phyloP scores from a whole-genome alignment of 35 echinoderm and acorn worm species.

The Anneissia japonica region DNA sequence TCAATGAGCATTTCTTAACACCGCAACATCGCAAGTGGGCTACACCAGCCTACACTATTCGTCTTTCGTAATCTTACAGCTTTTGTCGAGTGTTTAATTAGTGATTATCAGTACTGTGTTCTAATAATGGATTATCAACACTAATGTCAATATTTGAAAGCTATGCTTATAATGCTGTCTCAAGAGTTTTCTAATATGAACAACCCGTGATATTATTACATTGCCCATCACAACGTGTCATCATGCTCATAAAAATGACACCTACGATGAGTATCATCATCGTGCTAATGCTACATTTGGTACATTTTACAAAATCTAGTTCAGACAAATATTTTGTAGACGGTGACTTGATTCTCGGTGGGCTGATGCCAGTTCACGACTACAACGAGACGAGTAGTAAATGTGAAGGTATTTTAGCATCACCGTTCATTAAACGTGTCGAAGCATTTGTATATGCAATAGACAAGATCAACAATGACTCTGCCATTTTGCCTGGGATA shows the following conservation, averaged over 20 bases:
- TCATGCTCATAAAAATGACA: no score
- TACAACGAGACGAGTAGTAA: conserved; percentile 8
- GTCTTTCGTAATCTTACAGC: no score
- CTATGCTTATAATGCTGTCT: neutral
- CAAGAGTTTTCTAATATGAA: neutral
- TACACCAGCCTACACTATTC: no score
- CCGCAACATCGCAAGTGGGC: no score
- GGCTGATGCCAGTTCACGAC: conserved; percentile 35
- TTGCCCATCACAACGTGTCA: no score
- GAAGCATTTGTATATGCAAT: conserved; percentile 37
- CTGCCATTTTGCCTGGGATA: neutral
- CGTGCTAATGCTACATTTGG: neutral
- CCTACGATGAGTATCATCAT: neutral
- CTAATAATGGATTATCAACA: no score
- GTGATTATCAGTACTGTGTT: no score
- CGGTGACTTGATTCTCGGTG: conserved; percentile 46
- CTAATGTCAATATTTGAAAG: no score
- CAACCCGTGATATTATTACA: no score
- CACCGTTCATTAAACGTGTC: conserved; percentile 10
- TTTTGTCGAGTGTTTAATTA: no score
- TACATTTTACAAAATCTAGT: neutral
- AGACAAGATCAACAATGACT: neutral
- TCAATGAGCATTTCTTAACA: no score
- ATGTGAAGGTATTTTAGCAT: conserved; percentile 15
- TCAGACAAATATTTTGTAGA: neutral